These are phyloP conservation scores for Sabellastarte sp. DNA, from an alignment of 2,888 invertebrate species.

Conservation along the genomic window DNA sequence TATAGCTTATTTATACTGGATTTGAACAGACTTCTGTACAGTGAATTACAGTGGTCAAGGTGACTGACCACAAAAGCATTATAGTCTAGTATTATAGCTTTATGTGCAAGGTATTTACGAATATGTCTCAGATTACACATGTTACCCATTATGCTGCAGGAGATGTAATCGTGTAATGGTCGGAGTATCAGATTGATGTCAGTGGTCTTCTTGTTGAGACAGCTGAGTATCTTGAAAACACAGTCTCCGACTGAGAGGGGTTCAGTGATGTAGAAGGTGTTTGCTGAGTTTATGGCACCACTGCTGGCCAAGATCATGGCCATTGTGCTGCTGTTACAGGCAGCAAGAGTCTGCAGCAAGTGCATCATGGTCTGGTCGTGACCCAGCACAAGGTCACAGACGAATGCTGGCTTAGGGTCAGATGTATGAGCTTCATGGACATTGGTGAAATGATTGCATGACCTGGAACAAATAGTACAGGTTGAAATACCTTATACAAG, in stretches of 20 bases:
- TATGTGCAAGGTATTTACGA: too few relatives aligned
- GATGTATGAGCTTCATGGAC: neutral
- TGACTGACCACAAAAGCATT: too few relatives aligned
- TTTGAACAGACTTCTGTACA: too few relatives aligned
- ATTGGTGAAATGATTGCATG: neutral
- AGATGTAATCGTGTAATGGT: conserved; percentile 74
- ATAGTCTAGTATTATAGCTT: too few relatives aligned
- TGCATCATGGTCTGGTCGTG: neutral
- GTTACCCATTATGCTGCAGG: conserved; percentile 30
- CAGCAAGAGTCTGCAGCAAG: conserved; percentile 68
- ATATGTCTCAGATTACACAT: too few relatives aligned
- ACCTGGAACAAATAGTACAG: neutral
- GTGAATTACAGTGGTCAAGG: too few relatives aligned
- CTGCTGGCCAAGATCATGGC: conserved; percentile 68
- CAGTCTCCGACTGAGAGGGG: conserved; percentile 81
- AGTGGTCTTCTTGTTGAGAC: conserved; percentile 75
- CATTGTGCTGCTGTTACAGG: conserved; percentile 72
- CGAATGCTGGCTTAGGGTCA: neutral
- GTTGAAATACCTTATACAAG: too few relatives aligned
- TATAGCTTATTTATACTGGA: too few relatives aligned
- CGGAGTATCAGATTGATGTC: conserved; percentile 74
- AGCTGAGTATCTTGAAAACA: conserved; percentile 79
- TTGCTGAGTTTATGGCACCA: conserved; percentile 40
- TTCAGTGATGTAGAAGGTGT: conserved; percentile 53
- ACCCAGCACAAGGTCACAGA: neutral